Evolutionary conservation across 35 echinoderm and acorn worm species (phyloP).

Genomic region (Heliocidaris erythrogramma): DNA sequence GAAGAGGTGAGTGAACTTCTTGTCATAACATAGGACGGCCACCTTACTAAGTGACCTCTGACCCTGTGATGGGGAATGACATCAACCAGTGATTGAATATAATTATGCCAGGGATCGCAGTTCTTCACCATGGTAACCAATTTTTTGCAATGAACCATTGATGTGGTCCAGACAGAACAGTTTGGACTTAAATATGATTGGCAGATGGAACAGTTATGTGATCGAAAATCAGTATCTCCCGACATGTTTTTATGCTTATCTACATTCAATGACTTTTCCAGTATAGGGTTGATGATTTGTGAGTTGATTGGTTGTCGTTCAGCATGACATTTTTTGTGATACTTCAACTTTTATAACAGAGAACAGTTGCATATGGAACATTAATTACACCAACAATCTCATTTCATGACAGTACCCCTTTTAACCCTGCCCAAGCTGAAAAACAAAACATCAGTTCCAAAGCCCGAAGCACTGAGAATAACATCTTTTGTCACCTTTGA

Average conservation of each 20-base stretch:
- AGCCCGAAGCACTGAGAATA: background rate
- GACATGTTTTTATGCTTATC: background rate
- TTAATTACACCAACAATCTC: background rate
- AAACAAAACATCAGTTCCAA: background rate
- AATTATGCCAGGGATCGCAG: background rate
- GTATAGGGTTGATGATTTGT: background rate
- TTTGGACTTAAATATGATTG: conserved; percentile 3
- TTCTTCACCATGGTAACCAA: background rate
- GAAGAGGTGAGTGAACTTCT: background rate
- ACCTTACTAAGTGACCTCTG: background rate
- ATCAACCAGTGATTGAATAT: background rate
- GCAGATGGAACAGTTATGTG: background rate
- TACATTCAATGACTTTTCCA: background rate
- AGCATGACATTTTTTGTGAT: background rate
- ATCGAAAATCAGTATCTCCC: background rate
- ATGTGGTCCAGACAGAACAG: background rate
- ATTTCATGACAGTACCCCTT: too few species aligned
- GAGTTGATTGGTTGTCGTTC: background rate
- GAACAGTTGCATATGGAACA: background rate
- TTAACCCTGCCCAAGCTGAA: background rate
- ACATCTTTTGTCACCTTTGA: background rate
- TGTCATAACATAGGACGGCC: background rate
- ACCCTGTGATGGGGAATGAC: background rate
- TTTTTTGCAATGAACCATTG: background rate
- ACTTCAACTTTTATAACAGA: background rate